Conservation (phyloP, 2,113 vertebrate genomes). For the Triplophysa tibetana region DNA sequence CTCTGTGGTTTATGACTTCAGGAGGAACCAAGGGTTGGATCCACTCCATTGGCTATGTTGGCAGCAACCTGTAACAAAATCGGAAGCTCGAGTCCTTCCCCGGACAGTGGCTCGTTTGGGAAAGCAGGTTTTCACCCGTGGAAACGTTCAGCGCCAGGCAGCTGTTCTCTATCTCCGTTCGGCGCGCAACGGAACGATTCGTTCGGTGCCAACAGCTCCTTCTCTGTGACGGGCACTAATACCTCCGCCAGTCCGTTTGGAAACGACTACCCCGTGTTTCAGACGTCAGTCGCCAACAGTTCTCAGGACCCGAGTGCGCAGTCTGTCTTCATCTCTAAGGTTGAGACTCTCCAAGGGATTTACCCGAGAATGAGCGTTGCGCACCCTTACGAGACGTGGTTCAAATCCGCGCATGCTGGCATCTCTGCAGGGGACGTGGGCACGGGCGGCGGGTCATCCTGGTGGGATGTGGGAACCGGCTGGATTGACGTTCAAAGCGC, state of each 20-base stretch:
- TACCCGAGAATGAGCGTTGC: conserved; percentile 85
- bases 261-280: conserved; percentile 88
- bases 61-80: conserved; percentile 96
- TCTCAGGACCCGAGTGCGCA: conserved; percentile 80
- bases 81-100: conserved; percentile 84
- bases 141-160: conserved; percentile 75
- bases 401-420: conserved; percentile 83
- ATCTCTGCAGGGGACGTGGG: conserved; percentile 77
- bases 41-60: conserved; percentile 92
- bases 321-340: conserved; percentile 87
- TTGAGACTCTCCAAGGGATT: conserved; percentile 87
- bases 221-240: conserved; percentile 81
- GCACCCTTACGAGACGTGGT: conserved; percentile 88
- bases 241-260: conserved; percentile 79
- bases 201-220: conserved; percentile 79
- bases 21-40: conserved; percentile 92
- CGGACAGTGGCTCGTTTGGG: conserved; percentile 81
- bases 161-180: conserved; percentile 75
- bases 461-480: conserved; percentile 89
- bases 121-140: conserved; percentile 89
- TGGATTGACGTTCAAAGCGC: conserved; percentile 90
- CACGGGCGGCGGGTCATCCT: conserved; percentile 76
- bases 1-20: conserved; percentile 57
- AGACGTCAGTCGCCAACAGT: conserved; percentile 67
- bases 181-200: conserved; percentile 76